Conservation (phyloP, 1,140 invertebrate genomes). For the Calephelis virginiensis region DNA sequence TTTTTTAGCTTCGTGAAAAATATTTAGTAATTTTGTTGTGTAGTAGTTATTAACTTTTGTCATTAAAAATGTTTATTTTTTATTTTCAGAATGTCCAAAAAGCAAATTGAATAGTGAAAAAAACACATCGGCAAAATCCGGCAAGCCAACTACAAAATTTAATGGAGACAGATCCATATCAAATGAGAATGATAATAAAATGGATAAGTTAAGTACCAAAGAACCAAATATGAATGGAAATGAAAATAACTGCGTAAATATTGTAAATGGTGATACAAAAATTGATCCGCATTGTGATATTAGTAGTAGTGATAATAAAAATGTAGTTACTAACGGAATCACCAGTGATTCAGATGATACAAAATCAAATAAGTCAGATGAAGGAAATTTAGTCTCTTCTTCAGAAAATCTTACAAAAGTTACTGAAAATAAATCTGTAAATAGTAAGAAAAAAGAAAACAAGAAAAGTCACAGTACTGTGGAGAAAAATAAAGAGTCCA, state of each 20-base stretch:
- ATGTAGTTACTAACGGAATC: slow-evolving; percentile 72
- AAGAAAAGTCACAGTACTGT: slow-evolving; percentile 49
- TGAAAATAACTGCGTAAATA: slow-evolving; percentile 45
- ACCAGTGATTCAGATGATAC: slow-evolving; percentile 64
- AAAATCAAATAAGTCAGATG: slow-evolving; percentile 62
- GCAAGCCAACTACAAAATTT: slow-evolving; percentile 44
- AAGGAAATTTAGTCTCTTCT: slow-evolving; percentile 39
- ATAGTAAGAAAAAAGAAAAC: slow-evolving; percentile 59
- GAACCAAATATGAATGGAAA: slow-evolving; percentile 67
- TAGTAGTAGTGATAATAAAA: slow-evolving; percentile 72
- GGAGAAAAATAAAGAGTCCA: slow-evolving; percentile 48
- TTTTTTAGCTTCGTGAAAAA: slow-evolving; percentile 1
- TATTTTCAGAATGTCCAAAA: slow-evolving; percentile 56
- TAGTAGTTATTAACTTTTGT: too few species aligned
- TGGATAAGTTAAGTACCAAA: slow-evolving; percentile 66
- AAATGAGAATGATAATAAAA: slow-evolving; percentile 50
- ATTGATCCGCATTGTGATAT: slow-evolving; percentile 72
- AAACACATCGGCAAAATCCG: slow-evolving; percentile 46
- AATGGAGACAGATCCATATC: slow-evolving; percentile 53
- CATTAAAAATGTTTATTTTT: not conserved
- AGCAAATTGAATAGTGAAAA: slow-evolving; percentile 54
- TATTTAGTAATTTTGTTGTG: not conserved
- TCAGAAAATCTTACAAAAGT: slow-evolving; percentile 38
- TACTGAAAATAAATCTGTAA: slow-evolving; percentile 41
- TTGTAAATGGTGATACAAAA: slow-evolving; percentile 65